phyloP scores from a whole-genome alignment of 2,113 vertebrate species.

The Pelvicachromis taeniatus region DNA sequence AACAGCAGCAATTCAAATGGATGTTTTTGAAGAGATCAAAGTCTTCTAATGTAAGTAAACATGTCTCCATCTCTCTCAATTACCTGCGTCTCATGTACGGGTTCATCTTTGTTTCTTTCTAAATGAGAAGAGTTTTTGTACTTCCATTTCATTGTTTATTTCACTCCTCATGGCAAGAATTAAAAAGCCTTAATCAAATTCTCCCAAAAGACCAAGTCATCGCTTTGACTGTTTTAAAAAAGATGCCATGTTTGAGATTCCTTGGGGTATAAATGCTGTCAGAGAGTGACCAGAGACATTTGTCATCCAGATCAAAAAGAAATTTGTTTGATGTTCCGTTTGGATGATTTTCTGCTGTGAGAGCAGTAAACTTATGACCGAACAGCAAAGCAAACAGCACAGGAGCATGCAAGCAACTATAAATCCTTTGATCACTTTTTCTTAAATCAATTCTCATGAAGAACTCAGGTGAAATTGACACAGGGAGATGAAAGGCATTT shows the following conservation, averaged over 20 bases:
- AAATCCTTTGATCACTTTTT: not conserved
- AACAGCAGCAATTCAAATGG: not conserved
- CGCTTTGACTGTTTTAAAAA: not conserved
- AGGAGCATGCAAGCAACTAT: not conserved
- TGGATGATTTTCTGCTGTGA: not conserved
- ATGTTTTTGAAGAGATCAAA: not conserved
- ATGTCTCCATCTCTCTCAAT: not conserved
- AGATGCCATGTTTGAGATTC: not conserved
- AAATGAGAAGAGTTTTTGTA: not conserved
- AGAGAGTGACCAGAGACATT: conserved; percentile 12
- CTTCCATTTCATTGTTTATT: not conserved
- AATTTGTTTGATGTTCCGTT: not conserved
- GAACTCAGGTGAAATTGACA: not conserved
- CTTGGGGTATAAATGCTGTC: not conserved
- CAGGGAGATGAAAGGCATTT: conserved; percentile 1
- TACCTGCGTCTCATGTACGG: not conserved
- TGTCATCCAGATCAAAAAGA: conserved; percentile 8
- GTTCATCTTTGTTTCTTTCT: not conserved
- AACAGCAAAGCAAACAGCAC: not conserved
- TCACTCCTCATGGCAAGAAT: not conserved
- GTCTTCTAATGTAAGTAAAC: not conserved
- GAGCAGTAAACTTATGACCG: conserved; percentile 2
- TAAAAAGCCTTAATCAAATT: not conserved
- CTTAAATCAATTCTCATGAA: not conserved
- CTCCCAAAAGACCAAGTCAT: not conserved